Evolutionary conservation across 2,888 invertebrate genomes (phyloP).

Genomic region (Sclerodermus sp.): DNA sequence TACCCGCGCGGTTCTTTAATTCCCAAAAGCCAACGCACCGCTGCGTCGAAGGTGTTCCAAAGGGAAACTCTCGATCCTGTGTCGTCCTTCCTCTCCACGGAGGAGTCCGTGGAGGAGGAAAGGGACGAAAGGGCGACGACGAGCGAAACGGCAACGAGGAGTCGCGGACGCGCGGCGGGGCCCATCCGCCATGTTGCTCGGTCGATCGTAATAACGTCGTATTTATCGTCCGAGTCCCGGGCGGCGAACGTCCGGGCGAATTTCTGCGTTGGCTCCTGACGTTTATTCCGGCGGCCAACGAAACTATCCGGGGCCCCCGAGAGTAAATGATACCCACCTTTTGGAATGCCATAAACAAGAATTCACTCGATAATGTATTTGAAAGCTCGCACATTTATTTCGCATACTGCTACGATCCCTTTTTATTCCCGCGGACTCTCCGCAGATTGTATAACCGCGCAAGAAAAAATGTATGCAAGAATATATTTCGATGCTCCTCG

Average conservation of each 20-base stretch:
- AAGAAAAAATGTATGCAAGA: constrained; percentile 36
- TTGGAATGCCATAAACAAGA: constrained; percentile 34
- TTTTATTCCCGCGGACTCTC: constrained; percentile 13
- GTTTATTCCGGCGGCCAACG: constrained; percentile 17
- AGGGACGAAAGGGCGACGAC: too few relatives aligned
- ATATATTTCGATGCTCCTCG: constrained; percentile 33
- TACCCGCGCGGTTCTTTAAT: constrained; percentile 1
- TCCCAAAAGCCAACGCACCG: too few relatives aligned
- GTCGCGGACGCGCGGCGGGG: not conserved
- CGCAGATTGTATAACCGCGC: constrained; percentile 33
- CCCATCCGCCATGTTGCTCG: constrained; percentile 7
- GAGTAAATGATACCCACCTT: constrained; percentile 30
- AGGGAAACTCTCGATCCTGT: too few relatives aligned
- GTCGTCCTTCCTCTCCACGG: too few relatives aligned
- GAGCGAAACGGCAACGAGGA: too few relatives aligned
- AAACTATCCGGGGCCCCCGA: constrained; percentile 4
- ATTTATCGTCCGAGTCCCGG: constrained; percentile 14
- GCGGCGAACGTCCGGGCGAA: constrained; percentile 8
- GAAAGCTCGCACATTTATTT: constrained; percentile 36
- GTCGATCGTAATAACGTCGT: constrained; percentile 25
- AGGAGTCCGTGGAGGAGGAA: too few relatives aligned
- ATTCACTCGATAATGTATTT: constrained; percentile 38
- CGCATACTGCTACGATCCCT: constrained; percentile 24
- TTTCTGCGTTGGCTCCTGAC: constrained; percentile 17
- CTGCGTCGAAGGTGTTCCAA: too few relatives aligned